These are phyloP conservation scores for Terebella lapidaria DNA, from an alignment of 2,888 invertebrate species.

Conservation along the genomic window DNA sequence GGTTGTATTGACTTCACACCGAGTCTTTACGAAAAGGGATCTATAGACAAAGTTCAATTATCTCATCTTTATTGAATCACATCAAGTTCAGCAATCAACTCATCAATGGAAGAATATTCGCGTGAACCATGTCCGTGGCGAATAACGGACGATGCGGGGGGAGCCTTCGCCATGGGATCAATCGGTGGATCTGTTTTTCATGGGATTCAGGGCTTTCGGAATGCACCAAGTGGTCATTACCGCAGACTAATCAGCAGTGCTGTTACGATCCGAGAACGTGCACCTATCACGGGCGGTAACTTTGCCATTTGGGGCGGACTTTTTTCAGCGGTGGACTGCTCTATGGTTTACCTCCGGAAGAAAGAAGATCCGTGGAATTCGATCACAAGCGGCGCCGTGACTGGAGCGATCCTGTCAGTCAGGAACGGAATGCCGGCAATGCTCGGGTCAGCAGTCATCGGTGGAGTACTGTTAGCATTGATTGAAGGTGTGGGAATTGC, in stretches of 20 bases:
- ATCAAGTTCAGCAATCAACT: too few relatives aligned
- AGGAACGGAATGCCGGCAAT: slow-evolving; percentile 65
- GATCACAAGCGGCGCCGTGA: slow-evolving; percentile 72
- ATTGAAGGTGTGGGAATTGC: slow-evolving; percentile 97
- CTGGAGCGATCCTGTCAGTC: slow-evolving; percentile 94
- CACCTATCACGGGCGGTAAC: slow-evolving; percentile 86
- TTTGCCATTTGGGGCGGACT: slow-evolving; percentile 99
- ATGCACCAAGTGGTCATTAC: slow-evolving; percentile 69
- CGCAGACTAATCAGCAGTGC: slow-evolving; percentile 55
- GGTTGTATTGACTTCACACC: too few relatives aligned
- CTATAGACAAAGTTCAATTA: too few relatives aligned
- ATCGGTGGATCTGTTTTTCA: slow-evolving; percentile 98
- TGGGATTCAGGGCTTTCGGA: slow-evolving; percentile 92
- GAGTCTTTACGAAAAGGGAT: too few relatives aligned
- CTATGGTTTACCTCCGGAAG: slow-evolving; percentile 82
- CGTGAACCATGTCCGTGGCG: slow-evolving; percentile 97
- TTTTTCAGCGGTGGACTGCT: slow-evolving; percentile 96
- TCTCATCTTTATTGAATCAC: too few relatives aligned
- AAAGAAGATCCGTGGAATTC: slow-evolving; percentile 95
- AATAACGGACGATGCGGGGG: slow-evolving; percentile 97
- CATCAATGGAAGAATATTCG: too few relatives aligned
- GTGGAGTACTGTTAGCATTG: slow-evolving; percentile 88
- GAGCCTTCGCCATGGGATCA: slow-evolving; percentile 98
- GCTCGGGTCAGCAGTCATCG: slow-evolving; percentile 89
- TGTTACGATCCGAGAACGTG: slow-evolving; percentile 77